phyloP scores from a whole-genome alignment of 1,140 invertebrate genomes.

The Adoxophyes honmai region DNA sequence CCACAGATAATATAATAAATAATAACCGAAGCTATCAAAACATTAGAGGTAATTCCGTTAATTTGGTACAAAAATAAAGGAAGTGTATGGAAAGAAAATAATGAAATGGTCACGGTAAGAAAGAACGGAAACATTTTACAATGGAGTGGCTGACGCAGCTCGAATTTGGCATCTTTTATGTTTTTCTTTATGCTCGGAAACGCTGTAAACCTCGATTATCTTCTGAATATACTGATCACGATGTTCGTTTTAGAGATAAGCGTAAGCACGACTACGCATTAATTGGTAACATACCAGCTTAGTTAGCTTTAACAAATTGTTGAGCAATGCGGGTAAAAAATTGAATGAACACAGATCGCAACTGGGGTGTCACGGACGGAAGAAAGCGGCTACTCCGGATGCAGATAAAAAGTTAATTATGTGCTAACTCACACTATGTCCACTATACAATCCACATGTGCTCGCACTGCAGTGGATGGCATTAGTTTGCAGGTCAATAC shows the following conservation, averaged over 20 bases:
- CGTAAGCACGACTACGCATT: background rate
- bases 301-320: background rate
- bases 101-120: background rate
- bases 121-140: background rate
- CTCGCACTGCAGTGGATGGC: background rate
- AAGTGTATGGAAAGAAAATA: background rate
- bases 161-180: conserved; percentile 2
- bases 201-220: background rate
- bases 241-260: background rate
- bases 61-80: background rate
- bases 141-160: background rate
- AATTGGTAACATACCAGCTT: background rate
- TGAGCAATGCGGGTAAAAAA: background rate
- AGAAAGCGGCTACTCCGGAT: conserved; percentile 7
- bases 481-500: background rate
- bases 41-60: background rate
- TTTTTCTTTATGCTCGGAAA: background rate
- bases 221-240: background rate
- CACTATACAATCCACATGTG: background rate
- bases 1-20: background rate
- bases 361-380: conserved; percentile 15
- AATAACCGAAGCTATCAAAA: background rate
- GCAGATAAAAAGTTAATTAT: conserved; percentile 10
- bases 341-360: conserved; percentile 8
- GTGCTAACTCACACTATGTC: conserved; percentile 7